Evolutionary conservation across 2,888 invertebrate genomes (phyloP), one percentile per base, ranked within the genome.

Genomic region (Lampropteryx suffumata): DNA sequence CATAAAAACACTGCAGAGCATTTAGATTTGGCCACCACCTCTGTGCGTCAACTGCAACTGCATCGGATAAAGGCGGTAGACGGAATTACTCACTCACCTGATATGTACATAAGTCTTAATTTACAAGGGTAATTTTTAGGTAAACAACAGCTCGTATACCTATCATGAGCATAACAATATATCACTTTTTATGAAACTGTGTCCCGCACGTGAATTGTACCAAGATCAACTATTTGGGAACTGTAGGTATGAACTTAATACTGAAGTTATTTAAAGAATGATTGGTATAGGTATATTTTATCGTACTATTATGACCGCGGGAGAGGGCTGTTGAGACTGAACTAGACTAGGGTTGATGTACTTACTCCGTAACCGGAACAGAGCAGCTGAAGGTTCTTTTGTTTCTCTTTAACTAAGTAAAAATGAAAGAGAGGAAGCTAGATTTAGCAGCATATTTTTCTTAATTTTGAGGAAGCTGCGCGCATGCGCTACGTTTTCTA

Each of bases 391-490:
- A 57, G 52, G 50, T 26, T 52, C 44, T 49, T 52, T 43, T 10
- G 35, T 62, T 54, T 43, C 55, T 39, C 41, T 57, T 57, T 48
- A 11, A 13, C 13, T n/a, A 24, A 28, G 48, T 50, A 57, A 12
- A 48, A 57, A 49, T 43, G 49, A 69, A 60, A 51, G 61, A 53
- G 65, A 69, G 43, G 62, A 60, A 52, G 55, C 54, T 56, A 62
- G 53, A 34, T 49, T 39, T 47, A 53, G 48, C 40, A 32, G 44
- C 56, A 51, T 46, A 51, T 59, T 34, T 55, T 44, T 47, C 9
- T 1, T 14, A 35, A 57, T 56, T 57, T 64, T 61, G 53, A 59
- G 71, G 85, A 84, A 63, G 76, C 83, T 84, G 85, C 69, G 72
- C 82, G 84, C 85, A 78, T 81, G 85, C 85, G 61, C 41, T 40